A percentile compares a stretch with the other conserved stretches of the same genome.
These are phyloP conservation scores for Diuraphis noxia DNA, from an alignment of 1,140 invertebrate species.

Conservation along the genomic window DNA sequence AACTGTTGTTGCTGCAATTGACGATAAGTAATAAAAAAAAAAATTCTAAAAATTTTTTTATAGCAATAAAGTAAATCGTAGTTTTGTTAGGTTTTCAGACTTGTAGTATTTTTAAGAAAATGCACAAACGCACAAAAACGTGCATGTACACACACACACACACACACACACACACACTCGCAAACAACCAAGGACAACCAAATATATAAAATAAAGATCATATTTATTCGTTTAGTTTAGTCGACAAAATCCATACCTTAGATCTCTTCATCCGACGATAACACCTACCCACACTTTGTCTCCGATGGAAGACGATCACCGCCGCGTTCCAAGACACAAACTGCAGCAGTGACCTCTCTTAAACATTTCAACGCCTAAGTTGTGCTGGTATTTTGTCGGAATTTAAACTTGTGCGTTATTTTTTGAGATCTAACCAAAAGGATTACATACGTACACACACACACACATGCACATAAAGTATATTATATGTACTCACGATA, in stretches of 20 bases:
- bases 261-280: neutral
- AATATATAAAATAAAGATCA: neutral
- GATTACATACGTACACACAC: neutral
- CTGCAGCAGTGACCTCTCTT: neutral
- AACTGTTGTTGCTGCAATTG: neutral
- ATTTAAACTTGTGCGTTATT: constrained; percentile 23
- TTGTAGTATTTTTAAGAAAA: neutral
- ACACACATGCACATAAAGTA: neutral
- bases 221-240: neutral
- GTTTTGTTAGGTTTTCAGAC: neutral
- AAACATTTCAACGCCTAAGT: neutral
- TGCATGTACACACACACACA: no score
- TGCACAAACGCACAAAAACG: neutral
- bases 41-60: neutral
- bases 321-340: neutral
- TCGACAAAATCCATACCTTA: neutral
- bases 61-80: neutral
- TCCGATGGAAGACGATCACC: neutral
- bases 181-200: no score
- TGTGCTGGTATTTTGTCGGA: neutral
- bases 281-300: neutral
- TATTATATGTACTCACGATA: neutral
- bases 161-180: no score
- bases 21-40: neutral
- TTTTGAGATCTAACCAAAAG: neutral